Base-by-base conservation (phyloP, 2,113 vertebrate genomes). In the Aegotheles bennettii region DNA sequence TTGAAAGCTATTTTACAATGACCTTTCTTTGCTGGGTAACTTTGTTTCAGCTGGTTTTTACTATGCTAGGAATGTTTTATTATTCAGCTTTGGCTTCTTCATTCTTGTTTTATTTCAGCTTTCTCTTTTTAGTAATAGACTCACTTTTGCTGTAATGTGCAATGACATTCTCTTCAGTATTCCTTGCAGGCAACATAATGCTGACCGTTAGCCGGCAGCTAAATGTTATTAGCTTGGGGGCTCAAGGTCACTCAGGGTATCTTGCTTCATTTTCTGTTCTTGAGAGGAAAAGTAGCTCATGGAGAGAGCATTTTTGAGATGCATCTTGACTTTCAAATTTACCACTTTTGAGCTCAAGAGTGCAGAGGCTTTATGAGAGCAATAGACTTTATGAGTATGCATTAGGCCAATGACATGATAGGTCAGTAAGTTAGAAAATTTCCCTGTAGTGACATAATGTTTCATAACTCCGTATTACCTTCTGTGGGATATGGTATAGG, bases 371-470 rank as follows among this genome's bases (percentile, higher is more conserved):
- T 90, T 61, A 47, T 70, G 86, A 45, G 90, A 96, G 87, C 83
- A 91, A 51, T 78, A 19, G 85, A 35, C 81, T 90, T 95, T 65
- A 59, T 95, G 90, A 79, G 51, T 84, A 28, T 43, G 75, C 86
- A 67, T 53, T 56, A 76, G 63, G 57, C 86, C 86, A 82, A 83
- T 92, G 87, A 94, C 68, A 84, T 33, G 89, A 40, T 19, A 87
- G 94, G 85, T 91, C 89, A 95, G 87, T 87, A 71, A 75, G 80
- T 81, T 26, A 31, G 80, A 19, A 47, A 48, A 61, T 86, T 47
- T 93, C 95, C 93, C 92, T 74, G 67, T 45, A 53, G 94, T 76
- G 89, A 83, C 61, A 80, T 64, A 43, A 78, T 43, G 64, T 63
- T 94, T 73, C 60, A 64, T 70, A 63, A 63, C 26, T 94, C 65